phyloP scores from a whole-genome alignment of 37 sponge, comb jelly and placozoan genomes.

The Cladorhizidae sp. region DNA sequence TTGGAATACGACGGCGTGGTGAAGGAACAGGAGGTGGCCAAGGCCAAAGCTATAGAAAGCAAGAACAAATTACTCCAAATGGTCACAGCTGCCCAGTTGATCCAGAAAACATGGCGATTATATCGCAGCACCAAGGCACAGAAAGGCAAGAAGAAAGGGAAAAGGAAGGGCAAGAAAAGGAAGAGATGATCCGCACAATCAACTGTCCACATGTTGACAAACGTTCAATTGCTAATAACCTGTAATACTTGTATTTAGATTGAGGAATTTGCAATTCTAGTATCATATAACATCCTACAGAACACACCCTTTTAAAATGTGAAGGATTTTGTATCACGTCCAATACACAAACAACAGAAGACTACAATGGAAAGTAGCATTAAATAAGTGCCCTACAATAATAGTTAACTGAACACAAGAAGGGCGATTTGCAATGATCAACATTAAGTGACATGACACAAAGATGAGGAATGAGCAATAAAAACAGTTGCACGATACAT shows the following conservation, averaged over 20 bases:
- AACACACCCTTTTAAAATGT: no score
- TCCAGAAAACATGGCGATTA: slow-evolving; percentile 78
- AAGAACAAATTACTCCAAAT: slow-evolving; percentile 44
- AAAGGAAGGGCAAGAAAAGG: slow-evolving; percentile 56
- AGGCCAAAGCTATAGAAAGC: slow-evolving; percentile 66
- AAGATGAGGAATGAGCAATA: neutral
- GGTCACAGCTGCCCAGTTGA: slow-evolving; percentile 73
- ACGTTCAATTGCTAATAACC: neutral
- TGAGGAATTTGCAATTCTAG: no score
- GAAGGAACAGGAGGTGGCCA: slow-evolving; percentile 87
- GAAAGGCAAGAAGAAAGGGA: slow-evolving; percentile 61
- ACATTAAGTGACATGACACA: no score
- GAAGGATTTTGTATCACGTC: no score
- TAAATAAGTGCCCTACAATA: no score
- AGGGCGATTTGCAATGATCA: no score
- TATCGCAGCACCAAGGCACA: slow-evolving; percentile 56
- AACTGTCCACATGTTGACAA: neutral
- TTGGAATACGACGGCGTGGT: slow-evolving; percentile 77
- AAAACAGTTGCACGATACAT: neutral
- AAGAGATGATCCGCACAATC: slow-evolving; percentile 58
- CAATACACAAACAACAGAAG: no score
- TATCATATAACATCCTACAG: no score
- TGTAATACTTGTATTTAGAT: neutral
- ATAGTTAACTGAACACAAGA: no score
- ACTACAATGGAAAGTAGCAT: no score